Conservation (phyloP, 30 jellyfish, hydroid and myxozoan genomes). For the Turritopsis dohrnii region DNA sequence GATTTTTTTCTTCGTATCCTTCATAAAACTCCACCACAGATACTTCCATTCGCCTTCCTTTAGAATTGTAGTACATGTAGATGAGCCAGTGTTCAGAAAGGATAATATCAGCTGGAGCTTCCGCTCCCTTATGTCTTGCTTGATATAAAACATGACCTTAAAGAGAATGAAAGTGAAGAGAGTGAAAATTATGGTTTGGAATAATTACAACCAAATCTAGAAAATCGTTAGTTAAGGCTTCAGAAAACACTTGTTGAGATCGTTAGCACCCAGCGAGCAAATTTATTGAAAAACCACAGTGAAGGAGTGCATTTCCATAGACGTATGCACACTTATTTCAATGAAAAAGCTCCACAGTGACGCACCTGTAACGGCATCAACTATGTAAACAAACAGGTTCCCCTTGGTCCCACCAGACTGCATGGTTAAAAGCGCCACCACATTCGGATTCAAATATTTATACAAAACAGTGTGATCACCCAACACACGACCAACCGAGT, state of each 20-base stretch:
- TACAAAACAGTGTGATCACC: slow-evolving; percentile 97
- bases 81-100: slow-evolving; percentile 95
- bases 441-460: slow-evolving; percentile 89
- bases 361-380: slow-evolving; percentile 96
- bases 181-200: no score
- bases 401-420: slow-evolving; percentile 60
- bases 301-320: no score
- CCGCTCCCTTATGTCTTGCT: slow-evolving; percentile 80
- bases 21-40: slow-evolving; percentile 91
- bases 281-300: not conserved
- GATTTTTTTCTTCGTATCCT: slow-evolving; percentile 92
- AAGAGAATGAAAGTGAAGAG: not conserved
- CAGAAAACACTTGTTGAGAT: no score
- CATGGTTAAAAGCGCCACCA: slow-evolving; percentile 74
- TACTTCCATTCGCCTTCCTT: slow-evolving; percentile 72
- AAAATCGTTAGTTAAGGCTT: no score
- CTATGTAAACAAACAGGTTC: slow-evolving; percentile 59
- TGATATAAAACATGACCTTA: slow-evolving; percentile 81
- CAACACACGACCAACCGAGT: slow-evolving; percentile 98
- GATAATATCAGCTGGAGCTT: slow-evolving; percentile 68
- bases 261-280: no score
- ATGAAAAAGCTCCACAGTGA: not conserved
- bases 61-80: slow-evolving; percentile 55
- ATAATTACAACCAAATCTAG: no score
- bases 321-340: no score